phyloP scores from a whole-genome alignment of 2,888 invertebrate species.

The Drosophila rubida region DNA sequence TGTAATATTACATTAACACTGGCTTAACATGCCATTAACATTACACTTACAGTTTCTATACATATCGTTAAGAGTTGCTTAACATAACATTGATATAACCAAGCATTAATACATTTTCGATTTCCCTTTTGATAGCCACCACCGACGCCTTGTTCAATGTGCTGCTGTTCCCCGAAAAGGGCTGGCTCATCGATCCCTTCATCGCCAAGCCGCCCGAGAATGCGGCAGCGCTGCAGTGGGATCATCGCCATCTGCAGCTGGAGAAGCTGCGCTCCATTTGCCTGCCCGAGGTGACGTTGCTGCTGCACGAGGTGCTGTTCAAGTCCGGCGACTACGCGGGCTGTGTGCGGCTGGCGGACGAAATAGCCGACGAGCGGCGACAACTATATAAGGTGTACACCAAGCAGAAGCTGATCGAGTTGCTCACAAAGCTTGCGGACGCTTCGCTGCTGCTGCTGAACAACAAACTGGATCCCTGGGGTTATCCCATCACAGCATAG shows the following conservation, averaged over 20 bases:
- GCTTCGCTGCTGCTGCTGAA: conserved; percentile 91
- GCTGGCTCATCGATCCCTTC: conserved; percentile 93
- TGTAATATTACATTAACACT: too few relatives aligned
- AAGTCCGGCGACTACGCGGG: conserved; percentile 91
- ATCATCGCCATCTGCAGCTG: conserved; percentile 87
- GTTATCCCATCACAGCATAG: conserved; percentile 86
- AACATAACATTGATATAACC: too few relatives aligned
- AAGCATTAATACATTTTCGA: too few relatives aligned
- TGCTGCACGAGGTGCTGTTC: conserved; percentile 92
- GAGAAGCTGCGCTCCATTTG: conserved; percentile 91
- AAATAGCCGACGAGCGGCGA: conserved; percentile 92
- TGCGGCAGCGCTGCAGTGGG: conserved; percentile 86
- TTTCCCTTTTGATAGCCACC: conserved; percentile 87
- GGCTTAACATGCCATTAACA: too few relatives aligned
- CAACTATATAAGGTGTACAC: conserved; percentile 92
- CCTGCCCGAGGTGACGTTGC: conserved; percentile 92
- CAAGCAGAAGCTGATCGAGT: conserved; percentile 90
- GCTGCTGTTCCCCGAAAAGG: conserved; percentile 93
- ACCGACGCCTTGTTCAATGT: conserved; percentile 94
- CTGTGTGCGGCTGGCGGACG: conserved; percentile 91
- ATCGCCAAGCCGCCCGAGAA: conserved; percentile 86
- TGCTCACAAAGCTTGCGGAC: conserved; percentile 91
- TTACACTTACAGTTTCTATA: too few relatives aligned
- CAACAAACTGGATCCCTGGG: conserved; percentile 93
- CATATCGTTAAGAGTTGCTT: too few relatives aligned